Percentiles rank a stretch among this genome's conserved stretches.
These are phyloP conservation scores for Steatocranus sp. DNA, from an alignment of 2,797 vertebrate genomes.

Conservation along the genomic window DNA sequence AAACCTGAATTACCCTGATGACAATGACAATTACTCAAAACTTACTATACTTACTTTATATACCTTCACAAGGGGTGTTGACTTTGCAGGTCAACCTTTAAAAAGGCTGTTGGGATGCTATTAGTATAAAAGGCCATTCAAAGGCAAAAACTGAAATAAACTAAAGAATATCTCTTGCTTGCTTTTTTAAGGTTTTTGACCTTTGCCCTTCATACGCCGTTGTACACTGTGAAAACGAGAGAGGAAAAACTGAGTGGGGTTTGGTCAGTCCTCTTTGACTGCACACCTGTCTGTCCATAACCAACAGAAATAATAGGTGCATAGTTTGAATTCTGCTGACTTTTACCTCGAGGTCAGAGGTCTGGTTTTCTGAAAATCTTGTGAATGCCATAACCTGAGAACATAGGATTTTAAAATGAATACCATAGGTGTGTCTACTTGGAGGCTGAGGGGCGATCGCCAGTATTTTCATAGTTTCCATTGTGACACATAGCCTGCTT, in stretches of 20 bases:
- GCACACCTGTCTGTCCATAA: not conserved
- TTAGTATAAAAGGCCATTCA: not conserved
- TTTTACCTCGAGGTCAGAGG: not conserved
- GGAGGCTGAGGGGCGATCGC: not conserved
- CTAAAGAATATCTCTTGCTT: not conserved
- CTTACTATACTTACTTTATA: not conserved
- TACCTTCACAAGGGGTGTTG: not conserved
- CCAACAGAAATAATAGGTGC: not conserved
- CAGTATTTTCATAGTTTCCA: not conserved
- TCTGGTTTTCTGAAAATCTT: not conserved
- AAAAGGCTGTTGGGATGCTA: not conserved
- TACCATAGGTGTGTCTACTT: fast-evolving
- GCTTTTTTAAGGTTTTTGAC: not conserved
- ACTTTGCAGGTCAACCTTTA: not conserved
- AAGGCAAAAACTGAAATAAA: not conserved
- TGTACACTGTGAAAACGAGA: not conserved
- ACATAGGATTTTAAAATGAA: not conserved
- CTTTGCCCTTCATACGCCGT: not conserved
- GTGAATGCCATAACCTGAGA: not conserved
- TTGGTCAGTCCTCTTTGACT: not conserved
- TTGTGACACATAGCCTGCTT: fast-evolving
- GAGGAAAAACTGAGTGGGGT: not conserved
- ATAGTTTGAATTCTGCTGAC: not conserved
- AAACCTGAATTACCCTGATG: not conserved
- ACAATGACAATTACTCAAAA: not conserved